Evolutionary conservation across 2,797 vertebrate genomes (phyloP).

Genomic region (Parambassis ranga): DNA sequence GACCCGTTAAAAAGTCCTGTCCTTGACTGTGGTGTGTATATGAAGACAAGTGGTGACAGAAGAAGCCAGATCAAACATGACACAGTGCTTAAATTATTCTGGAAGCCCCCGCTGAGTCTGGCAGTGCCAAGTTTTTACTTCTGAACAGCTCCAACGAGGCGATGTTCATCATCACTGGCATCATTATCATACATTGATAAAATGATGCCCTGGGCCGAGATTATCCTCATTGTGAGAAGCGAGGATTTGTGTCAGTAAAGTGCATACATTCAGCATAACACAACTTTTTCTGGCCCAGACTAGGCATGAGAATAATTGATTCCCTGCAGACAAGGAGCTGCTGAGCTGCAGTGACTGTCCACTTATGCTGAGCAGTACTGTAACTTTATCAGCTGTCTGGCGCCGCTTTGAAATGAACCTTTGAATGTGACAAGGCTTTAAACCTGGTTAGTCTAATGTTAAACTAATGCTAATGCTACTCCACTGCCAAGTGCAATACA

Average conservation of each 20-base stretch:
- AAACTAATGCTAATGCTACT: constrained; percentile 3
- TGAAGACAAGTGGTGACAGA: too few species aligned
- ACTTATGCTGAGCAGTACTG: constrained; percentile 6
- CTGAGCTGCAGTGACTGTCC: constrained; percentile 19
- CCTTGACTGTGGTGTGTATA: not conserved
- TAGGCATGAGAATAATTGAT: constrained; percentile 40
- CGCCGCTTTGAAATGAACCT: constrained; percentile 12
- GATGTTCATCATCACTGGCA: not conserved
- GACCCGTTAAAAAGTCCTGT: not conserved
- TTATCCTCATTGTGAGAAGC: not conserved
- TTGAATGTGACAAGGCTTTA: not conserved
- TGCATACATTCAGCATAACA: not conserved
- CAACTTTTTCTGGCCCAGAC: constrained; percentile 10
- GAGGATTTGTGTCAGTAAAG: not conserved
- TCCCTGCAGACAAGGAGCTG: constrained; percentile 19
- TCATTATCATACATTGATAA: not conserved
- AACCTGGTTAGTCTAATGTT: constrained; percentile 20
- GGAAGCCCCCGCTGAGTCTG: not conserved
- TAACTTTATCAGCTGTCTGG: constrained; percentile 29
- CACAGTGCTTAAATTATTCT: not conserved
- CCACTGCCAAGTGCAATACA: not conserved
- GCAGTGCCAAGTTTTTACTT: not conserved
- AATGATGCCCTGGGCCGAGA: not conserved
- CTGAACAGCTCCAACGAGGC: not conserved
- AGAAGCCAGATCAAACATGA: not conserved